Base-by-base conservation (phyloP, 2,888 invertebrate genomes). In the Chrysina gloriosa region DNA sequence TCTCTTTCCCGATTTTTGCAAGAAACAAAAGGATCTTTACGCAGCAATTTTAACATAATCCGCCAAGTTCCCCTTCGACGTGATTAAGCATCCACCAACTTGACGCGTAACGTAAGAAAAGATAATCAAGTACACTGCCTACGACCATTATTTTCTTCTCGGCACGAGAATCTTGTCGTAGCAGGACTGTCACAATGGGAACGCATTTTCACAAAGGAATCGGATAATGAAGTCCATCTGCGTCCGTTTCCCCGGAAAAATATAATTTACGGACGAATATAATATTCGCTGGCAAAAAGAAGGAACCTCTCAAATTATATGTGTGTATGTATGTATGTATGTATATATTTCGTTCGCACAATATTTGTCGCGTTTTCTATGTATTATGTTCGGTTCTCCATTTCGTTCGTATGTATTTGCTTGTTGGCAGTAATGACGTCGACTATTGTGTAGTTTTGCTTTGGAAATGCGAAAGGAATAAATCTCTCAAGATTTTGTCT, bases 201-300 rank as follows among this genome's bases (percentile, higher is more conserved):
- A 56, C 23, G 39, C 36, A 23, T 56, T 56, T 56, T 16, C 39
- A 56, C 56, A 56, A 56, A 56, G 56, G 56, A 56, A 23, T n/a
- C 36, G 23, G 56, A 56, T 56, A 56, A 56, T 56, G 56, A 56
- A 56, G 56, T 56, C 56, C 56, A 56, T 56, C 56, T 56, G 56
- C 36, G 56, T 56, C 56, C 56, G 56, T 23, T 56, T 39, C 56
- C 56, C 39, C 2, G 56, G 56, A 56, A 56, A 31, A 39, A 56
- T 56, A 56, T 39, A 56, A 56, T 56, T 56, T 56, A n/a, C 56
- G n/a, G 56, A 56, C 9, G 39, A 36, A 54, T 31, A 56, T 56
- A 56, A 56, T 56, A 56, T 56, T 56, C 39, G 4, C 11, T 23
- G n/a, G n/a, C 23, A 39, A 56, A 56, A 25, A 25, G 36, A 23